Percentiles rank a stretch among this genome's conserved stretches.
phyloP scores from a whole-genome alignment of 2,113 vertebrate genomes.

The Antennarius striatus region DNA sequence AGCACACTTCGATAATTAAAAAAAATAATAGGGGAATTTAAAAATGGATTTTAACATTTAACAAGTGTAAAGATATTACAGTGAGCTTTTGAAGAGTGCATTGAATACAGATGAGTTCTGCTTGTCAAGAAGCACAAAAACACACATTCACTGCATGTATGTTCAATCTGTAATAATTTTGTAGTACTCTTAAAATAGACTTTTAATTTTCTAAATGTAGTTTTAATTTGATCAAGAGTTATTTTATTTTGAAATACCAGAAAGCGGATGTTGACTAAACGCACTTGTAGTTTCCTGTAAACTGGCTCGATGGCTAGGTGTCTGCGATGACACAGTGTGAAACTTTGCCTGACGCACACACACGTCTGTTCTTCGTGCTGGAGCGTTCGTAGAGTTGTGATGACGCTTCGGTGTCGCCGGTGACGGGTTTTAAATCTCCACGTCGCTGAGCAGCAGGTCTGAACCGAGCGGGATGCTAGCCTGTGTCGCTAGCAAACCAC shows the following conservation, averaged over 20 bases:
- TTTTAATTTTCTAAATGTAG: too few relatives aligned
- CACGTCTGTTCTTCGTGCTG: background rate
- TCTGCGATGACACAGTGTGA: background rate
- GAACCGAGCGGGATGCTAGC: conserved; percentile 56
- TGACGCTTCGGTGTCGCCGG: background rate
- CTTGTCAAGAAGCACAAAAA: background rate
- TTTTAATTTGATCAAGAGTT: too few relatives aligned
- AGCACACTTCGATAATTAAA: too few relatives aligned
- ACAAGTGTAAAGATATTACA: background rate
- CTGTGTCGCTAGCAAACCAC: conserved; percentile 34
- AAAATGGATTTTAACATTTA: too few relatives aligned
- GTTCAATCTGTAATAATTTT: too few relatives aligned
- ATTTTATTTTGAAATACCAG: conserved; percentile 61
- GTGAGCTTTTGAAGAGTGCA: background rate
- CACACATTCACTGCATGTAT: background rate
- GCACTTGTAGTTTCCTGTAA: conserved; percentile 34
- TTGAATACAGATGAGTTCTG: background rate
- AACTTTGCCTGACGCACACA: conserved; percentile 5
- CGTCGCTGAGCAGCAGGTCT: conserved; percentile 7
- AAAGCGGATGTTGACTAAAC: conserved; percentile 70
- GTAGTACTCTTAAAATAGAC: too few relatives aligned
- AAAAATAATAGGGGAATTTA: too few relatives aligned
- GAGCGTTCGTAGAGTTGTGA: background rate
- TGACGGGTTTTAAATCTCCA: conserved; percentile 6
- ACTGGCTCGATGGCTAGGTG: conserved; percentile 44